These are phyloP conservation scores for Micoletzkya japonica DNA, from an alignment of 2,888 invertebrate species.

Conservation along the genomic window DNA sequence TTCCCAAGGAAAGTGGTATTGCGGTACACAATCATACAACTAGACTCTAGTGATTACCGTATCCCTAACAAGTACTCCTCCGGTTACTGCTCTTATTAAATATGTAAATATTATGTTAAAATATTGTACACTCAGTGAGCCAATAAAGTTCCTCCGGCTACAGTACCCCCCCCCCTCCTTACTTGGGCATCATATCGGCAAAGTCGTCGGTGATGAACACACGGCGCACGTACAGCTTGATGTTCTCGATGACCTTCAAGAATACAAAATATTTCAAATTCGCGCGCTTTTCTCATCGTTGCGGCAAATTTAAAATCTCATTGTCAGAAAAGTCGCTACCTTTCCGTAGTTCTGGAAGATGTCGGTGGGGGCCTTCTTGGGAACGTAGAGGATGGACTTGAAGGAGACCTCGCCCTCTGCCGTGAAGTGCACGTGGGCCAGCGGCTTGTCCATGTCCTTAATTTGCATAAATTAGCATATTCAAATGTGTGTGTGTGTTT, in stretches of 20 bases:
- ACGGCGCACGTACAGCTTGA: conserved; percentile 84
- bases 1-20: too few species aligned
- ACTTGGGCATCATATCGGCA: conserved; percentile 96
- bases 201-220: conserved; percentile 99
- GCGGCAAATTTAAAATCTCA: conserved; percentile 64
- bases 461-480: background rate
- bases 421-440: conserved; percentile 77
- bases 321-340: conserved; percentile 66
- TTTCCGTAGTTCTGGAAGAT: conserved; percentile 94
- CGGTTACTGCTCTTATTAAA: too few species aligned
- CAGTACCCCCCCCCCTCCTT: too few species aligned
- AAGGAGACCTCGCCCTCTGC: conserved; percentile 99
- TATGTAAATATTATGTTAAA: too few species aligned
- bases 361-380: conserved; percentile 85
- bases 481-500: background rate
- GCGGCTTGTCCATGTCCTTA: conserved; percentile 56
- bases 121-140: too few species aligned
- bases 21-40: too few species aligned
- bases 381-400: conserved; percentile 91
- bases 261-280: too few species aligned
- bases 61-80: too few species aligned
- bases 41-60: too few species aligned
- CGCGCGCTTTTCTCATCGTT: too few species aligned
- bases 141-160: too few species aligned
- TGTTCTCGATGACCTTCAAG: conserved; percentile 52